These are phyloP conservation scores for Lasioglossum morio DNA, from an alignment of 2,888 invertebrate genomes.

Conservation along the genomic window DNA sequence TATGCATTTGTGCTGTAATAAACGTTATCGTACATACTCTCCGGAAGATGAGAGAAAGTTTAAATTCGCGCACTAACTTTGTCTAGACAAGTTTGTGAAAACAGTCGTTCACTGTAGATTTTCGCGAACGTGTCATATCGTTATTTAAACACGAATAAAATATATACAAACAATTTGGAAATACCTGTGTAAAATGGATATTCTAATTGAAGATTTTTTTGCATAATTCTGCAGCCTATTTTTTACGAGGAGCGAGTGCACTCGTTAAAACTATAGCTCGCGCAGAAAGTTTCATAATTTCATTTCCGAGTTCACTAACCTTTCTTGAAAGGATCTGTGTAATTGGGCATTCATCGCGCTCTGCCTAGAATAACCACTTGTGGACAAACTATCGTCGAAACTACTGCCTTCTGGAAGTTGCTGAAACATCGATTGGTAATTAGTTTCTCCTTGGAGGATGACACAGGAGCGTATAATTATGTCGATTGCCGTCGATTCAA, in stretches of 20 bases:
- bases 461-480: constrained; percentile 50
- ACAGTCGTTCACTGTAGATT: too few relatives aligned
- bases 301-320: not conserved
- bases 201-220: not conserved
- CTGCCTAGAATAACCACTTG: not conserved
- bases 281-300: not conserved
- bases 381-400: not conserved
- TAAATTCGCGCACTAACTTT: too few relatives aligned
- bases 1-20: not conserved
- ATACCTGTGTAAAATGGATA: not conserved
- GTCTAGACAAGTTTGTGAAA: too few relatives aligned
- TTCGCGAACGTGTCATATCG: too few relatives aligned
- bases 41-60: not conserved
- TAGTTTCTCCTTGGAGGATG: constrained; percentile 20
- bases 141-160: too few relatives aligned
- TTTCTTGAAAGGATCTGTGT: not conserved
- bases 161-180: not conserved
- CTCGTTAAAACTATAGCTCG: not conserved
- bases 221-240: not conserved
- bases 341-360: not conserved
- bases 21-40: too few relatives aligned
- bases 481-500: constrained; percentile 36
- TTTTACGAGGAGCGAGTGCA: too few relatives aligned
- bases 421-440: constrained; percentile 50
- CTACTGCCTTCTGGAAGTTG: constrained; percentile 3